Evolutionary conservation across 2,797 vertebrate genomes (phyloP), one percentile per base, ranked within the genome.

Genomic region (Astyanax mexicanus): DNA sequence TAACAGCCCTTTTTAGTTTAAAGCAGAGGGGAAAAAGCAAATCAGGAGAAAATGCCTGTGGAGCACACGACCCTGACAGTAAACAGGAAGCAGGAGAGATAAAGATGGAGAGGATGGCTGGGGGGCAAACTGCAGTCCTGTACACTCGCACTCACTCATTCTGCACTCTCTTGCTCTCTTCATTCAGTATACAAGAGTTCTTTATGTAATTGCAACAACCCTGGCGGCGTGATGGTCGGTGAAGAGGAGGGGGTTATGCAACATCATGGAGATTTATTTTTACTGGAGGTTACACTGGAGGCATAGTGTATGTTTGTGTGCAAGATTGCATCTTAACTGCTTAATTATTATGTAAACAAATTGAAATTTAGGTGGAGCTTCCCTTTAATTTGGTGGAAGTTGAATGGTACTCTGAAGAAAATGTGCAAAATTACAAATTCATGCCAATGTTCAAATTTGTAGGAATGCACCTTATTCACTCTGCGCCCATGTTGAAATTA

Each of bases 51-150:
- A 69, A 35, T 57, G 32, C 54, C 55, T 51, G 11, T 67, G 58
- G 55, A 69, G 27, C 60, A 68, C 51, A 76, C 5, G 23, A 76
- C 52, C 42, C 13, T 3, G 62, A 21, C 29, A 12, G 74, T 78
- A 84, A 84, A 84, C 76, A 85, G 80, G 80, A 84, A 81, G 44
- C 5, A 12, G 49, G 60, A 74, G 67, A 64, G 55, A 77, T 75
- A 71, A 68, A 35, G 42, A 54, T 57, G 65, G 45, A 80, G 67
- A 80, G 77, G 25, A 78, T 69, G 52, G 38, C 27, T 51, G 45
- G 74, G 35, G 38, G 55, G 55, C 62, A 19, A 44, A 35, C 32
- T 47, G 42, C 70, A 38, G 29, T 49, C 9, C 54, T 19, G 10
- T 32, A 29, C 4, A 15, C 40, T 29, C 60, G 27, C 65, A 32